Base-by-base conservation (phyloP, 2,113 vertebrate species). In the Melanotaenia duboulayi region DNA sequence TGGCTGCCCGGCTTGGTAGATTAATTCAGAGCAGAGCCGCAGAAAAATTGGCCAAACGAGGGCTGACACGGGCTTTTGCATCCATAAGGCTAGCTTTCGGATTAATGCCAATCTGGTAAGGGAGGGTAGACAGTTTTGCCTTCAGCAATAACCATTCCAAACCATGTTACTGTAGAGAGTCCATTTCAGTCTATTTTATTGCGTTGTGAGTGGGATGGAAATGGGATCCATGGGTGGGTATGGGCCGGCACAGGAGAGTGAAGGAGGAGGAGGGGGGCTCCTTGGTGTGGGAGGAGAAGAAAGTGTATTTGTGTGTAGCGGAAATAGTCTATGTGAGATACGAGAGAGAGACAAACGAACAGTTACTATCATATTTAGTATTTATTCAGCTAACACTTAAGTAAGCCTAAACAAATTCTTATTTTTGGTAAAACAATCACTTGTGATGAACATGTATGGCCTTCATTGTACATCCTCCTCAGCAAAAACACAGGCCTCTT, bases 41-140 rank as follows among this genome's bases (percentile, higher is more conserved):
- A 76, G 75, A 76, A 75, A 85, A 89, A 91, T 89, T 91, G 91
- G 85, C 87, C 86, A 74, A 89, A 89, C 69, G 69, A 78, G 83
- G 74, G 83, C 58, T 84, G 83, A 77, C 78, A 88, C 54, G 49
- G 70, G 76, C 37, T 84, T 82, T 71, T 71, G 65, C 74, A 64
- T 83, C 76, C 81, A 85, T 75, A 83, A 76, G 17, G 76, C 74
- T 80, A 32, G 17, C 82, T 60, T 71, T 64, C 49, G 84, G 87
- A 91, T 90, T 89, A 87, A 84, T 84, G 59, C 23, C 85, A 85
- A 82, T 91, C 85, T 91, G 88, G 74, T 81, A 83, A 76, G 71
- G 48, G 73, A 73, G 66, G 56, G 40, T 40, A 32, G 66, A 74
- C 51, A 55, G 52, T 55, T 20, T 61, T 60, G 58, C 59, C 65